These are phyloP conservation scores for Dascyllus trimaculatus DNA, from an alignment of 2,113 vertebrate species.

Conservation along the genomic window DNA sequence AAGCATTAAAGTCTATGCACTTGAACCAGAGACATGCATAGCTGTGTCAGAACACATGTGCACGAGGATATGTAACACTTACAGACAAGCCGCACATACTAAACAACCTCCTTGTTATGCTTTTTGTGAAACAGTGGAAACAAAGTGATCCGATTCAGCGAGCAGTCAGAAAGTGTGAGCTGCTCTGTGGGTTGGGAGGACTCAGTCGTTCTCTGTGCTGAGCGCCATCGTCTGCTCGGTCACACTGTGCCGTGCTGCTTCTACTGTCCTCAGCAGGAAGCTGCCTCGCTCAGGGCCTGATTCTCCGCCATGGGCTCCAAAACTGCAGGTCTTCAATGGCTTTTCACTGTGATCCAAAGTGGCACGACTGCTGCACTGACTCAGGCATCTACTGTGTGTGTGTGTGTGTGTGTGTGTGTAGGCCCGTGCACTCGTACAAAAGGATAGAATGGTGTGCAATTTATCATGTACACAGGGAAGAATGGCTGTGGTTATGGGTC, in stretches of 20 bases:
- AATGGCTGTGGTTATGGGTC: background rate
- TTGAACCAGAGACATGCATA: conserved; percentile 11
- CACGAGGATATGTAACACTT: background rate
- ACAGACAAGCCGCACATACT: background rate
- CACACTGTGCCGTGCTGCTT: conserved; percentile 35
- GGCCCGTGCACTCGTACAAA: background rate
- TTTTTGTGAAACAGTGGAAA: conserved; percentile 49
- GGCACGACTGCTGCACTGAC: conserved; percentile 55
- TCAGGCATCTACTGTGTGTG: conserved; percentile 20
- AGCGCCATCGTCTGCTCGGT: conserved; percentile 51
- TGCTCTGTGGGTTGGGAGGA: conserved; percentile 39
- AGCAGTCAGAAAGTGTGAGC: conserved; percentile 63
- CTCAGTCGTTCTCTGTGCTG: conserved; percentile 24
- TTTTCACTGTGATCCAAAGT: conserved; percentile 47
- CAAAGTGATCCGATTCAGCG: conserved; percentile 55
- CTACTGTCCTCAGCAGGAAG: conserved; percentile 59
- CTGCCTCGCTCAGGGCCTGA: conserved; percentile 24
- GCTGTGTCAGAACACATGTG: background rate
- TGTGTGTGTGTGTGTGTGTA: conserved; percentile 7
- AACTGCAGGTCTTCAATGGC: conserved; percentile 47
- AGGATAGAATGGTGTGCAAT: background rate
- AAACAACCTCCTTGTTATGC: conserved; percentile 1
- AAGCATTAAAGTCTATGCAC: conserved; percentile 20
- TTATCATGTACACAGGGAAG: no score
- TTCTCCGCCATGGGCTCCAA: conserved; percentile 22